Evolutionary conservation across 1,140 invertebrate species (phyloP), one percentile per base, ranked within the genome.

Genomic region (Drosophila biarmipes): DNA sequence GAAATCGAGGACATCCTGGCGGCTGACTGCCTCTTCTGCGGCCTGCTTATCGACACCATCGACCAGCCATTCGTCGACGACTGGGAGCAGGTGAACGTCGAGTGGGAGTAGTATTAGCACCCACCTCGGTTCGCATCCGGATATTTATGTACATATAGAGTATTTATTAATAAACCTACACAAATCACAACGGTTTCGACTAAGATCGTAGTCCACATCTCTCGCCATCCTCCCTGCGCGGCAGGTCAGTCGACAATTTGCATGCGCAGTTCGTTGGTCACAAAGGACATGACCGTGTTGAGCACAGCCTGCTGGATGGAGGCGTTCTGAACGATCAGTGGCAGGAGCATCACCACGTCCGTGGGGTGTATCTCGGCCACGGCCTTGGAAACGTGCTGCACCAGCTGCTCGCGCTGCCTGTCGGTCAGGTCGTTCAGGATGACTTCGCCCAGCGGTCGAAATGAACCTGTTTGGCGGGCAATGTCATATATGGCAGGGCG

Each of bases 11-110:
- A 98, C 72, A 94, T 99, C 0, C 93, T 99, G 8, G 98, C 97
- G 2, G 95, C 95, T 6, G 98, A 99, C 92, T 99, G 98, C 92
- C 93, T 98, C 0, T 98, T 96, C 91, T 99, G 98, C 93, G 98
- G 98, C 8, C 94, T 96, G 78, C 97, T 98, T 95, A 98, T 99
- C 71, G 95, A 95, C 90, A 96, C 95, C 34, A 96, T 98, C 58
- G 96, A 97, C 87, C 95, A 96, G 68, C 97, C 97, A 8, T 98
- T 98, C 82, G 96, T 97, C 34, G 94, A 95, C 45, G 96, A 97
- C 67, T 98, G 96, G 93, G 96, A 97, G 68, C 93, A 93, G 66
- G 94, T 97, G 8, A 95, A 96, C 92, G 95, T 96, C 79, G 96
- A 97, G 85, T 98, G 97, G 97, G 94, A 96, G 81, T 97, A 93